phyloP scores from a whole-genome alignment of 2,113 vertebrate genomes.

The Probosciger aterrimus region DNA sequence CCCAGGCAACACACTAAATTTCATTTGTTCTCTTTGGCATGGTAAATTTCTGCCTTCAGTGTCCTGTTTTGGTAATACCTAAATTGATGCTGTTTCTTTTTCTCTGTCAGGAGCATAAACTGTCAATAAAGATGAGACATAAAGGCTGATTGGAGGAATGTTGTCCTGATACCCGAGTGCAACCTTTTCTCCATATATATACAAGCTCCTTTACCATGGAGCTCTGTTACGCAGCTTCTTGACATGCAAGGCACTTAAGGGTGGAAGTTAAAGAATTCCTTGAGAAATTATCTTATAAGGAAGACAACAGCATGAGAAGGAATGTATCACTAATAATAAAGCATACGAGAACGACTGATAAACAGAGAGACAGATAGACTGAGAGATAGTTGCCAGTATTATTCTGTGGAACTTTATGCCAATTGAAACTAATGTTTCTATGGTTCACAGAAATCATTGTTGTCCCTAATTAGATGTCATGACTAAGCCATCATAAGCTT shows the following conservation, averaged over 20 bases:
- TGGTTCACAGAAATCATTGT: slow-evolving; percentile 34
- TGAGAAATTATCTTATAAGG: background rate
- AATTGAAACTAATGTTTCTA: slow-evolving; percentile 13
- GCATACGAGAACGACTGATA: background rate
- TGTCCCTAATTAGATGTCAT: slow-evolving; percentile 33
- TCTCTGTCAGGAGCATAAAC: background rate
- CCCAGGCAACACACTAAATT: rapidly evolving
- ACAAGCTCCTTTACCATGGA: background rate
- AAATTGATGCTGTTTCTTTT: background rate
- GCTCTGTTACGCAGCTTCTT: background rate
- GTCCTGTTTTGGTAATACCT: background rate
- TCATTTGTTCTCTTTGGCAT: background rate
- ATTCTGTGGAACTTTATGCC: slow-evolving; percentile 31
- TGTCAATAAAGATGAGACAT: background rate
- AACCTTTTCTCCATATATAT: background rate
- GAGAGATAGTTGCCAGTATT: background rate
- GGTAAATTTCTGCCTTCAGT: background rate
- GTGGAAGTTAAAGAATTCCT: background rate
- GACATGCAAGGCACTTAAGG: background rate
- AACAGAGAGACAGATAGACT: slow-evolving; percentile 37
- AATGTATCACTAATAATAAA: slow-evolving; percentile 10
- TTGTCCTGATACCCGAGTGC: background rate
- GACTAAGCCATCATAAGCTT: slow-evolving; percentile 30
- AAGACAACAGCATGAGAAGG: slow-evolving; percentile 1
- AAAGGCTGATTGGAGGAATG: background rate